These are phyloP conservation scores for Frankliniella intonsa DNA, from an alignment of 2,888 invertebrate species.

Conservation along the genomic window DNA sequence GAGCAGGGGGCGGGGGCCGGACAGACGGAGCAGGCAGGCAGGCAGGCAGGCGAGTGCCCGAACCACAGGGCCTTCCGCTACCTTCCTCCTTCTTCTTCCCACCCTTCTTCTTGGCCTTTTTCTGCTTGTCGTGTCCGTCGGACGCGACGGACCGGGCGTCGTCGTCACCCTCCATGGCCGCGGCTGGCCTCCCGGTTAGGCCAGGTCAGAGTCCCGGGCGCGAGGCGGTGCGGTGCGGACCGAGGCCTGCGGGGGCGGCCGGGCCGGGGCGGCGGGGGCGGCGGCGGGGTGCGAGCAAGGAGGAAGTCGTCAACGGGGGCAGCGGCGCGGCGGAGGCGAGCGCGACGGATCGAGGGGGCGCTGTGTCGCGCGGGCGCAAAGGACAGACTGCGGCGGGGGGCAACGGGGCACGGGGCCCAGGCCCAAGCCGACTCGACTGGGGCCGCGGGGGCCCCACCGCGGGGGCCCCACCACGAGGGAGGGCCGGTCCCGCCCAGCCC, in stretches of 20 bases:
- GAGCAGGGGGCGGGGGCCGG: neutral
- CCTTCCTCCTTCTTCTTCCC: neutral
- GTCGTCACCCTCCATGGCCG: slow-evolving; percentile 6
- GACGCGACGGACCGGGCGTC: neutral
- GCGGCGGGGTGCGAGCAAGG: neutral
- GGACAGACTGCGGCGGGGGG: neutral
- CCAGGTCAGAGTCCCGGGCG: neutral
- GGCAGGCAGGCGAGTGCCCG: slow-evolving; percentile 7
- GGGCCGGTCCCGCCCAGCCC: neutral
- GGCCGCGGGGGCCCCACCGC: neutral
- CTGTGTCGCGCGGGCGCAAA: neutral
- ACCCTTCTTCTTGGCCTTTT: slow-evolving; percentile 14
- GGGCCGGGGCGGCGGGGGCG: neutral
- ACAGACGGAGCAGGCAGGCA: neutral
- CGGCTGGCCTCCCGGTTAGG: neutral
- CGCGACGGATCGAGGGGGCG: no score
- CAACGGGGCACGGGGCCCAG: neutral
- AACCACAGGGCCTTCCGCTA: slow-evolving; percentile 6
- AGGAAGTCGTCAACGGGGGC: neutral
- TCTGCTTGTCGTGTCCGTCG: neutral
- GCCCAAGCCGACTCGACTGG: neutral
- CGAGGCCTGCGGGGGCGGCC: neutral
- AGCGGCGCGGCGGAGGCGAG: neutral
- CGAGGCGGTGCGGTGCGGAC: neutral
- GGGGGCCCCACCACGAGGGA: neutral